Base-by-base conservation (phyloP, 2,797 vertebrate species). In the Neosalanx taihuensis region DNA sequence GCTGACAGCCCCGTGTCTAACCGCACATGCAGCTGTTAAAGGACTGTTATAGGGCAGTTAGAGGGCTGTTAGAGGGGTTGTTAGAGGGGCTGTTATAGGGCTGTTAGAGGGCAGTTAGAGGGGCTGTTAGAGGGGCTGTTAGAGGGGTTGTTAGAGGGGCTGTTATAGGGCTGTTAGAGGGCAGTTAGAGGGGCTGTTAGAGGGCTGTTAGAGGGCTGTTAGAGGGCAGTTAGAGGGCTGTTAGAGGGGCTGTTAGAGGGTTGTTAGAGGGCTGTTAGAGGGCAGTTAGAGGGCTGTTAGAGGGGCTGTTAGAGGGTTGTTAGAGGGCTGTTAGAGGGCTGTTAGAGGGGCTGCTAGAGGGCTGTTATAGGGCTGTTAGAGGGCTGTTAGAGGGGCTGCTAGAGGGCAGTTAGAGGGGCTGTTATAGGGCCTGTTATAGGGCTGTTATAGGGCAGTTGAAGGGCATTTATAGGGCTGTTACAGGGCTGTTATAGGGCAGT, bases 61-160 rank as follows among this genome's bases (percentile, higher is more conserved):
- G 1, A 26, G 1, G 23, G 23, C 23, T 26, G 23, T 26, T 26
- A 26, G 1, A 26, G 23, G 23, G 23, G 23, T 1, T 1, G 23
- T 90, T 35, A 64, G 35, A 3, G 63, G 63, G 20, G 6, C 18
- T 51, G 29, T 15, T 26, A 26, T 76, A 68, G 79, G 78, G 84
- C 88, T 89, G 88, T 88, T 89, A 90, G 89, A 87, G 88, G 89
- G 89, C 23, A 26, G 23, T 26, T 1, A 26, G 23, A 26, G 23
- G 23, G 23, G 23, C 23, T 1, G 23, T 26, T 1, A 26, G 23
- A 26, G 23, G 63, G 20, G 20, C 23, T 1, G 23, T 26, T 1
- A 26, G 23, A 77, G 69, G 79, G 78, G 84, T 87, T 89, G 88
- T 88, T 89, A 90, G 90, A 87, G 88, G 89, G 23, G 23, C 23